Evolutionary conservation across 2,797 vertebrate species (phyloP).

Genomic region (Sus cebifrons): DNA sequence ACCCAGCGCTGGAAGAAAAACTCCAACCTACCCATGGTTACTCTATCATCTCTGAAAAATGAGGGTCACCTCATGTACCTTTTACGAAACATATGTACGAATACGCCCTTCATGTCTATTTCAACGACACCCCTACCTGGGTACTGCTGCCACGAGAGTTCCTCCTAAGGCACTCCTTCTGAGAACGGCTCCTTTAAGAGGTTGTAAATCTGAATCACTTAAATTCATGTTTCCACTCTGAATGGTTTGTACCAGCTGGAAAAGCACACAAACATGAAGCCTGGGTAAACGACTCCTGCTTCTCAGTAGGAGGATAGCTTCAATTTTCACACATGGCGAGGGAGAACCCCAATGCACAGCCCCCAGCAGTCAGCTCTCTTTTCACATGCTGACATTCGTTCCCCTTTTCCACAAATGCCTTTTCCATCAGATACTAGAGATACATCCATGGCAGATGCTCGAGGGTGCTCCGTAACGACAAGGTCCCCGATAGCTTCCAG

Average conservation of each 20-base stretch:
- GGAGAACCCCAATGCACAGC: constrained; percentile 17
- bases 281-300: background rate
- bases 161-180: background rate
- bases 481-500: constrained; percentile 9
- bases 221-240: constrained; percentile 45
- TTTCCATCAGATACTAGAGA: constrained; percentile 33
- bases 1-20: constrained; percentile 1
- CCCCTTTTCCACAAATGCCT: background rate
- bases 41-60: constrained; percentile 36
- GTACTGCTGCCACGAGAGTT: background rate
- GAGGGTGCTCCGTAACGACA: background rate
- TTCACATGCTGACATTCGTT: constrained; percentile 42
- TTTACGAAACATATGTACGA: background rate
- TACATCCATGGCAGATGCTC: constrained; percentile 26
- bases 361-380: constrained; percentile 20
- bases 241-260: constrained; percentile 35
- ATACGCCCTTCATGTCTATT: constrained; percentile 1
- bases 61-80: background rate
- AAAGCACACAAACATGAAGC: constrained; percentile 58
- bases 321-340: background rate
- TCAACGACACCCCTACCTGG: background rate
- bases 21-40: background rate
- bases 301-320: constrained; percentile 18
- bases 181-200: constrained; percentile 1
- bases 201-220: constrained; percentile 25